A percentile compares a stretch with the other conserved stretches of the same genome.
Conservation (phyloP, 2,797 vertebrate species). For the Galagoides demidoff region DNA sequence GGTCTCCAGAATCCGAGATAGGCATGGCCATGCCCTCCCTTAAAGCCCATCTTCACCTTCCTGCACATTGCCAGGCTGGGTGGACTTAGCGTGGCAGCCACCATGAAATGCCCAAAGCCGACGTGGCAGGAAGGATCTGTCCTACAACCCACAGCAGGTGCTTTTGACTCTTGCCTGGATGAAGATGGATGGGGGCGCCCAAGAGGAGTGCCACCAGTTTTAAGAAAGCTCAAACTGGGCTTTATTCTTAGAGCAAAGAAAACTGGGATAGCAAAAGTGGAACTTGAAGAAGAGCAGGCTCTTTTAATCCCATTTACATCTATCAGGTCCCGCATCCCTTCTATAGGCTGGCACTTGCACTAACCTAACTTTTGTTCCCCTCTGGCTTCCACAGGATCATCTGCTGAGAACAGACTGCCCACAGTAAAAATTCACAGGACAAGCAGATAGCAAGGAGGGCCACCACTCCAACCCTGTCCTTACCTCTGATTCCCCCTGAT, state of each 20-base stretch:
- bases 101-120: not conserved
- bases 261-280: not conserved
- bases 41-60: not conserved
- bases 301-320: not conserved
- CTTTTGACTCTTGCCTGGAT: not conserved
- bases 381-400: not conserved
- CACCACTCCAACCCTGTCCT: not conserved
- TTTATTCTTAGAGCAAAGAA: not conserved
- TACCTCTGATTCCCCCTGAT: not conserved
- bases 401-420: not conserved
- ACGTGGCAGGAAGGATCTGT: not conserved
- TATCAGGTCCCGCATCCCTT: not conserved
- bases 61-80: not conserved
- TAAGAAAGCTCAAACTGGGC: not conserved
- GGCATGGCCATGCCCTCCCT: not conserved
- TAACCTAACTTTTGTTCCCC: not conserved
- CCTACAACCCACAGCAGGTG: not conserved
- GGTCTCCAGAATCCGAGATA: not conserved
- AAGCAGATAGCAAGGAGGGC: not conserved
- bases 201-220: not conserved
- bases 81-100: not conserved
- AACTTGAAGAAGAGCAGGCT: not conserved
- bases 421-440: not conserved
- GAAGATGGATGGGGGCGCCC: not conserved
- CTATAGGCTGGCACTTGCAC: not conserved